Evolutionary conservation across 1,140 invertebrate species (phyloP).

Genomic region (Sarcophaga peregrina): DNA sequence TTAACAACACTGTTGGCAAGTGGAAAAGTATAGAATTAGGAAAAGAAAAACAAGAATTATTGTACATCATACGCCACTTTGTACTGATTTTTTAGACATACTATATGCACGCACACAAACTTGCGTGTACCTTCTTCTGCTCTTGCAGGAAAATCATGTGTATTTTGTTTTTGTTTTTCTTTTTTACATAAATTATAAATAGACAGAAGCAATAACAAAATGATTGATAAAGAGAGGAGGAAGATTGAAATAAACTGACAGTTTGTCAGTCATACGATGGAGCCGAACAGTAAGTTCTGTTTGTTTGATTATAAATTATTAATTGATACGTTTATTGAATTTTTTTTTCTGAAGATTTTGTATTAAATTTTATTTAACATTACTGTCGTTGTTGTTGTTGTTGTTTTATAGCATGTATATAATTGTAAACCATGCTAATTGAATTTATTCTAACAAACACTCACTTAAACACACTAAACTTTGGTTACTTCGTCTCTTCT

Average conservation of each 20-base stretch:
- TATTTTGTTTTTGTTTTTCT: background rate
- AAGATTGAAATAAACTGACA: background rate
- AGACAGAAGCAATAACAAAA: too few species aligned
- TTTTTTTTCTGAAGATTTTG: background rate
- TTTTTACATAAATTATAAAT: background rate
- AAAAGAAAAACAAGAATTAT: conserved; percentile 28
- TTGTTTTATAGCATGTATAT: background rate
- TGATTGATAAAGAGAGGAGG: too few species aligned
- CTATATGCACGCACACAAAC: too few species aligned
- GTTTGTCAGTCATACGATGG: background rate
- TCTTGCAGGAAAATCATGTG: background rate
- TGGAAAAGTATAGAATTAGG: background rate
- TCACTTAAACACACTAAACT: background rate
- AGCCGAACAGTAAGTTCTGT: background rate
- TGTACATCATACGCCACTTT: conserved; percentile 36
- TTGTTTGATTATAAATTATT: conserved; percentile 14
- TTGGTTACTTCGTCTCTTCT: background rate
- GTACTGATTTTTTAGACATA: background rate
- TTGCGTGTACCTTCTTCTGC: too few species aligned
- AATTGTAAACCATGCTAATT: conserved; percentile 29
- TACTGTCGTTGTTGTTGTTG: conserved; percentile 16
- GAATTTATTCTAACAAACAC: background rate
- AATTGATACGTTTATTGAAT: conserved; percentile 21
- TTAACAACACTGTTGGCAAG: background rate
- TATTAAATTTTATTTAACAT: background rate